A percentile compares a stretch with the other conserved stretches of the same genome.
These are phyloP conservation scores for Marasmarcha lunaedactyla DNA, from an alignment of 2,888 invertebrate genomes.

Conservation along the genomic window DNA sequence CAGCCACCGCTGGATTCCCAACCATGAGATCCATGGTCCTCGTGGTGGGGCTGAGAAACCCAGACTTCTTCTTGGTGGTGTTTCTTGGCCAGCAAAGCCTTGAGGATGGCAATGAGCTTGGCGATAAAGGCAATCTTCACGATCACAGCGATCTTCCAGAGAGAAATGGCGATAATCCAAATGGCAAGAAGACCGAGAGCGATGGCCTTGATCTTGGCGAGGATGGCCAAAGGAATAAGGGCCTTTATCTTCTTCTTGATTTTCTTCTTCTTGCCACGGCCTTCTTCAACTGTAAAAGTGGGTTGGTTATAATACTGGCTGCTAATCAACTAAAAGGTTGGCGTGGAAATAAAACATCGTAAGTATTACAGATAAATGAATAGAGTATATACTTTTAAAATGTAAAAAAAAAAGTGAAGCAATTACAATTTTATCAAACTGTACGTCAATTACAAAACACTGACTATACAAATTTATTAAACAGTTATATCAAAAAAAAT, in stretches of 20 bases:
- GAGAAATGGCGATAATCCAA: constrained; percentile 75
- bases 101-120: constrained; percentile 44
- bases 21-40: constrained; percentile 32
- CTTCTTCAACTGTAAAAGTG: constrained; percentile 50
- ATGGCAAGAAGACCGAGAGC: constrained; percentile 75
- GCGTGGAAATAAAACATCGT: too few species aligned
- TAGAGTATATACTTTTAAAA: too few species aligned
- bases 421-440: too few species aligned
- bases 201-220: constrained; percentile 76
- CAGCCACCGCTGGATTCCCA: constrained; percentile 45
- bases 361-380: too few species aligned
- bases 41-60: constrained; percentile 28
- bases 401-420: too few species aligned
- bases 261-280: constrained; percentile 79
- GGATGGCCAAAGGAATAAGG: constrained; percentile 65
- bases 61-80: constrained; percentile 34
- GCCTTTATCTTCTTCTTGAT: constrained; percentile 60
- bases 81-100: constrained; percentile 52
- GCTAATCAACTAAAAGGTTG: too few species aligned
- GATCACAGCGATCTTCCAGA: constrained; percentile 78
- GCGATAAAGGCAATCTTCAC: constrained; percentile 80
- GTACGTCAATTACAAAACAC: too few species aligned
- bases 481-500: too few species aligned
- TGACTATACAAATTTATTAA: too few species aligned
- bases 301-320: constrained; percentile 2